Evolutionary conservation across 2,113 vertebrate genomes (phyloP), one percentile per base, ranked within the genome.

Genomic region (Nycticebus coucang): DNA sequence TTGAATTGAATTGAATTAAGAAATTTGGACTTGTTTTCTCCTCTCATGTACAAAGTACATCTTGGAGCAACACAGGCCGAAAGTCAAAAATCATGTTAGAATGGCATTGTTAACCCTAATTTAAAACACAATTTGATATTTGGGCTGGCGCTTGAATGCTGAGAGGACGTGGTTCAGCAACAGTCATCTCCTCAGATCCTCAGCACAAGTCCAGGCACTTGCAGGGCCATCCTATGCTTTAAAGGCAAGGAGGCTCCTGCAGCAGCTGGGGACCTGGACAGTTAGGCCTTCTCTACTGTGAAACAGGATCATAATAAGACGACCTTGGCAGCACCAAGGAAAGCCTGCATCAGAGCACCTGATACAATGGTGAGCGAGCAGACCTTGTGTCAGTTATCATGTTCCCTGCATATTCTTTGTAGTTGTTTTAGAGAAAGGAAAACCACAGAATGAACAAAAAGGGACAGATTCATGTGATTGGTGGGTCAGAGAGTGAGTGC

Each of bases 91-190:
- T 13, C 41, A 12, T 3, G 2, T 33, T 78, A 60, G 26, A 62
- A 30, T n/a, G 7, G 41, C 0, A 5, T 11, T 55, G 3, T 30
- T 41, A 41, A 2, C 35, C 22, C 78, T 50, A 21, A 62, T 35
- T 30, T 9, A 11, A 72, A 62, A 45, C 1, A 5, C 13, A 64
- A 17, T 35, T 37, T 33, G 5, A 21, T 10, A 5, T 18, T 5
- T 24, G 33, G 37, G 35, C 15, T 50, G 19, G 37, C 18, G 28
- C 53, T 2, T 69, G 7, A 26, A 19, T 3, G 30, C 4, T 3
- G 5, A 2, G 5, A 2, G 80, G 26, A 7, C 12, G 4, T 2
- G 4, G 18, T 18, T 50, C 6, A 1, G 5, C 37, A 21, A 30
- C 37, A 30, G 11, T 28, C 21, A 7, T 14, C 9, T 33, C 60